Evolutionary conservation across 2,888 invertebrate genomes (phyloP).

Genomic region (Unio delphinus): DNA sequence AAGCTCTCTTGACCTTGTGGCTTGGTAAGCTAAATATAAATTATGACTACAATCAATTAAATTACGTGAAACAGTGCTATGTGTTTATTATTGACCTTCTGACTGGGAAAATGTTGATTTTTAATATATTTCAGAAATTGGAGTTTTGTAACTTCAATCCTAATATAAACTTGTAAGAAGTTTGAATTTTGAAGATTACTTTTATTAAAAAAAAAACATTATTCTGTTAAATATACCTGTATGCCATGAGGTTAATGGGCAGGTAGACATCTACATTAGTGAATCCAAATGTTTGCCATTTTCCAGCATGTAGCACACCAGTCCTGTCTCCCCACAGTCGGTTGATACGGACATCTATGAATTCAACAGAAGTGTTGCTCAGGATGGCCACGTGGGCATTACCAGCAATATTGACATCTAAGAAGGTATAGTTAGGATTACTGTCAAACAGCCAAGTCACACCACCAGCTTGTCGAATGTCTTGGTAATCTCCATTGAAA

Average conservation of each 20-base stretch:
- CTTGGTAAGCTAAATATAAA: too few relatives aligned
- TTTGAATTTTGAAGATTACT: too few relatives aligned
- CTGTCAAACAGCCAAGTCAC: constrained; percentile 52
- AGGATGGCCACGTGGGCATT: constrained; percentile 56
- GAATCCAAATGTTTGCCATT: constrained; percentile 42
- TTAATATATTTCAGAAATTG: too few relatives aligned
- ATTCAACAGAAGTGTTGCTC: constrained; percentile 38
- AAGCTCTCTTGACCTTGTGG: too few relatives aligned
- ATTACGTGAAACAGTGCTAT: too few relatives aligned
- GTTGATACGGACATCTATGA: constrained; percentile 24
- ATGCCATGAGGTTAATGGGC: constrained; percentile 54
- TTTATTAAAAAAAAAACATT: too few relatives aligned
- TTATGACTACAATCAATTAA: too few relatives aligned
- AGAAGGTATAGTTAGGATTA: constrained; percentile 27
- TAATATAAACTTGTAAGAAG: too few relatives aligned
- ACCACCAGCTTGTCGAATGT: constrained; percentile 46
- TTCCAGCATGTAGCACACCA: constrained; percentile 51
- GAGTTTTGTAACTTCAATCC: too few relatives aligned
- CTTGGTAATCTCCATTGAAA: constrained; percentile 41
- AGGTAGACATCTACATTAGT: constrained; percentile 47
- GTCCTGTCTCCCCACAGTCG: constrained; percentile 47
- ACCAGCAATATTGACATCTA: constrained; percentile 41
- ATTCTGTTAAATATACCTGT: constrained; percentile 36
- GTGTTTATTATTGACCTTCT: too few relatives aligned
- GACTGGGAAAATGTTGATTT: too few relatives aligned